Percentiles rank a stretch among this genome's conserved stretches.
These are phyloP conservation scores for Lasioglossum malachurum DNA, from an alignment of 2,888 invertebrate species.

Conservation along the genomic window DNA sequence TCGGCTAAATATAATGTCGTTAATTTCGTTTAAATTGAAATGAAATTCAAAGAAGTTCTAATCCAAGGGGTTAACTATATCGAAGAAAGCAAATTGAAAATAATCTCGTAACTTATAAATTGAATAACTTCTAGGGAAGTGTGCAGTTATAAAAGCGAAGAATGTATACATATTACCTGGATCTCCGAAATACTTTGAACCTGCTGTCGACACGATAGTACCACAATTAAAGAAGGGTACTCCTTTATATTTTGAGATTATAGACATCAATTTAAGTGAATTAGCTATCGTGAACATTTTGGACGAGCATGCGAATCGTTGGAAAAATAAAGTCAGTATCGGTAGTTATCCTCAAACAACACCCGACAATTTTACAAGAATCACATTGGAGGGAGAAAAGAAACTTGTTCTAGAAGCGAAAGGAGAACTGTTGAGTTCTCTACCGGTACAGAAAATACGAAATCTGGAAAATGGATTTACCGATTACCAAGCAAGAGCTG, in stretches of 20 bases:
- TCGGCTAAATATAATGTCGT: too few species aligned
- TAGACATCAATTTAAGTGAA: conserved; percentile 75
- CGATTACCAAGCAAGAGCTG: conserved; percentile 68
- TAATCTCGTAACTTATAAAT: conserved; percentile 3
- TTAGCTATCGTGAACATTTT: conserved; percentile 71
- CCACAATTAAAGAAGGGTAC: conserved; percentile 54
- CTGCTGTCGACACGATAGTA: conserved; percentile 73
- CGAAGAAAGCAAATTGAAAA: neutral
- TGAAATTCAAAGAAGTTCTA: neutral
- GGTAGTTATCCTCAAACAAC: conserved; percentile 78
- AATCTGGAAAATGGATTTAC: conserved; percentile 67
- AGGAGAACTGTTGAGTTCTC: conserved; percentile 60
- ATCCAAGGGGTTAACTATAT: neutral
- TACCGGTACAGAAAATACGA: conserved; percentile 61
- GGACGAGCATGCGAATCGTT: conserved; percentile 67
- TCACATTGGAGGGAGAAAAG: conserved; percentile 73
- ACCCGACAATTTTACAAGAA: conserved; percentile 61
- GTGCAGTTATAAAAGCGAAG: conserved; percentile 77
- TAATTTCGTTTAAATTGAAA: neutral
- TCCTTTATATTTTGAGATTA: conserved; percentile 60
- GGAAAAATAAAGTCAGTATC: conserved; percentile 71
- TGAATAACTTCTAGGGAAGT: conserved; percentile 54
- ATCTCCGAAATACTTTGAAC: conserved; percentile 85
- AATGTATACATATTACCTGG: conserved; percentile 89
- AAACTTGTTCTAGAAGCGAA: conserved; percentile 67